Evolutionary conservation across 2,888 invertebrate species (phyloP).

Genomic region (Chouioia cunea): DNA sequence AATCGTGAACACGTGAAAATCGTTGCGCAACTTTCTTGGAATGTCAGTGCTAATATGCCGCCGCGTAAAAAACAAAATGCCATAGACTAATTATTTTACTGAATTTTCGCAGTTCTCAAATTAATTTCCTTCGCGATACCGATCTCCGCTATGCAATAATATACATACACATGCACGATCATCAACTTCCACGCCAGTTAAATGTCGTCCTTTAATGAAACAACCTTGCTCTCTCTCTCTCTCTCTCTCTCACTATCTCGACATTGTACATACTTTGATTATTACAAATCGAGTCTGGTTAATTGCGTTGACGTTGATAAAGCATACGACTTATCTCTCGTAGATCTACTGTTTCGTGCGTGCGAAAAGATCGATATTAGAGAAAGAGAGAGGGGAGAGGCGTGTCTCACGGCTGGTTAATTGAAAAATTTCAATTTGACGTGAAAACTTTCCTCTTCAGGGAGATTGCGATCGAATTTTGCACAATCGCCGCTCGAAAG

Average conservation of each 20-base stretch:
- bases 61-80: background rate
- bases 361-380: conserved; percentile 10
- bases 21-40: conserved; percentile 14
- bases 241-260: background rate
- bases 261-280: conserved; percentile 34
- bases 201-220: no score
- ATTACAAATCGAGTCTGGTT: conserved; percentile 32
- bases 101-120: background rate
- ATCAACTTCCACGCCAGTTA: background rate
- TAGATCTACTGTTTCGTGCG: conserved; percentile 19
- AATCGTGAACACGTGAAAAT: conserved; percentile 19
- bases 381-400: no score
- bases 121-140: background rate
- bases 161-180: background rate
- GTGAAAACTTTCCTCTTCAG: background rate
- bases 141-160: background rate
- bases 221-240: no score
- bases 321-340: conserved; percentile 12
- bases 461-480: conserved; percentile 7
- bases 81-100: conserved; percentile 31
- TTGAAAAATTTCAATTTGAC: conserved; percentile 15
- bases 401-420: background rate
- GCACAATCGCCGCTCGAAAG: background rate
- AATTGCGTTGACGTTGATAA: conserved; percentile 9
- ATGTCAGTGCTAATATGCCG: conserved; percentile 17